phyloP scores from a whole-genome alignment of 2,797 vertebrate genomes.

The Myotis pilosus region DNA sequence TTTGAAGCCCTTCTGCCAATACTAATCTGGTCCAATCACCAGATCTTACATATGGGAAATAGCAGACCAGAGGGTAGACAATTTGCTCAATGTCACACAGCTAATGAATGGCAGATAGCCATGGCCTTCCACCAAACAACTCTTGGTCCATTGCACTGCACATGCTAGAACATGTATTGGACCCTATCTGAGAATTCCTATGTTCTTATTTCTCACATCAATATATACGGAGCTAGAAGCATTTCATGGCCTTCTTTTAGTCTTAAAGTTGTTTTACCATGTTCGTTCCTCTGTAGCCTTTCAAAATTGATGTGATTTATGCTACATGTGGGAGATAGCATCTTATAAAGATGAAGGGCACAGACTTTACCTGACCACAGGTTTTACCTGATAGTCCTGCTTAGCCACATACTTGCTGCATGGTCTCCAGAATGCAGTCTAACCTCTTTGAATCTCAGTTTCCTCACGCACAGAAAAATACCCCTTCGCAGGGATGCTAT shows the following conservation, averaged over 20 bases:
- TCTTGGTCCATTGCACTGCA: background rate
- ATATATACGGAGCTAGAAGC: background rate
- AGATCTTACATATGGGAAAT: background rate
- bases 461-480: background rate
- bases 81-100: background rate
- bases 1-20: background rate
- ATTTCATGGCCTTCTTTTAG: background rate
- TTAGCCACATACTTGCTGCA: background rate
- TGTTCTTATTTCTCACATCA: background rate
- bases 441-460: background rate
- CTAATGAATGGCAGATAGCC: background rate
- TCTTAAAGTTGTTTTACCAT: background rate
- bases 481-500: background rate
- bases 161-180: background rate
- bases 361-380: background rate
- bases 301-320: background rate
- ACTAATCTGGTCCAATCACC: background rate
- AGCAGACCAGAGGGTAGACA: background rate
- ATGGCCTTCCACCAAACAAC: background rate
- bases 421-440: background rate
- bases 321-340: background rate
- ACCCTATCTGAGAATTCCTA: background rate
- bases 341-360: background rate
- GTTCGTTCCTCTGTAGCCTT: background rate
- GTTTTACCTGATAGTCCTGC: background rate